Evolutionary conservation across 2,113 vertebrate species (phyloP).

Genomic region (Peromyscus leucopus): DNA sequence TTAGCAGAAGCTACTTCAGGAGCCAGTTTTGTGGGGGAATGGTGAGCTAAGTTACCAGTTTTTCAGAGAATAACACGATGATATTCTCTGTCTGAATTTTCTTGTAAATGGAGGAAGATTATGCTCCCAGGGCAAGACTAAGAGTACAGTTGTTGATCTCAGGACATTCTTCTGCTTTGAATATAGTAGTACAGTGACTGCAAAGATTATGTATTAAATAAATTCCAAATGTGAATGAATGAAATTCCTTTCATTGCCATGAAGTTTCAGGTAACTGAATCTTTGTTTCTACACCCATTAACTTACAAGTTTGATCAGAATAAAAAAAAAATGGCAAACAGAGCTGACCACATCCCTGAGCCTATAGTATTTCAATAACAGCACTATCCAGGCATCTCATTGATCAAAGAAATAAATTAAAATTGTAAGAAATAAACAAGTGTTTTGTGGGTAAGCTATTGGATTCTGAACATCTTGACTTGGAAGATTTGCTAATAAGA

Average conservation of each 20-base stretch:
- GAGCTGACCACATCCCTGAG: constrained; percentile 20
- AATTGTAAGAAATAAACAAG: constrained; percentile 48
- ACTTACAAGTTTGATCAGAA: constrained; percentile 26
- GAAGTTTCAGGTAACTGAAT: constrained; percentile 42
- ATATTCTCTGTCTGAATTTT: constrained; percentile 18
- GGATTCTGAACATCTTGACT: constrained; percentile 25
- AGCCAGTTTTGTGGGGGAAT: neutral
- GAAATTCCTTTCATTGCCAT: neutral
- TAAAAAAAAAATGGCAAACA: constrained; percentile 33
- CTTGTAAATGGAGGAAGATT: constrained; percentile 22
- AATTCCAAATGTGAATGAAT: constrained; percentile 61
- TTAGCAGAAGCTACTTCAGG: neutral
- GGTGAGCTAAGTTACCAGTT: neutral
- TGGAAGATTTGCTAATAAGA: constrained; percentile 38
- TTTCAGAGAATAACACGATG: constrained; percentile 5
- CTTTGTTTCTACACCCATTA: constrained; percentile 42
- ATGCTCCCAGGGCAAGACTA: constrained; percentile 29
- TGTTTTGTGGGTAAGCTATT: constrained; percentile 42
- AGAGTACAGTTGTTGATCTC: constrained; percentile 23
- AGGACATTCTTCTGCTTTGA: constrained; percentile 2
- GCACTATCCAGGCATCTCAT: neutral
- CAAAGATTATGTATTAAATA: constrained; percentile 51
- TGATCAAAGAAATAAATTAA: constrained; percentile 58
- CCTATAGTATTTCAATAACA: constrained; percentile 8
- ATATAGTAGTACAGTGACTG: neutral